Evolutionary conservation across 2,888 invertebrate genomes (phyloP).

Genomic region (Ptychoptera contaminata): DNA sequence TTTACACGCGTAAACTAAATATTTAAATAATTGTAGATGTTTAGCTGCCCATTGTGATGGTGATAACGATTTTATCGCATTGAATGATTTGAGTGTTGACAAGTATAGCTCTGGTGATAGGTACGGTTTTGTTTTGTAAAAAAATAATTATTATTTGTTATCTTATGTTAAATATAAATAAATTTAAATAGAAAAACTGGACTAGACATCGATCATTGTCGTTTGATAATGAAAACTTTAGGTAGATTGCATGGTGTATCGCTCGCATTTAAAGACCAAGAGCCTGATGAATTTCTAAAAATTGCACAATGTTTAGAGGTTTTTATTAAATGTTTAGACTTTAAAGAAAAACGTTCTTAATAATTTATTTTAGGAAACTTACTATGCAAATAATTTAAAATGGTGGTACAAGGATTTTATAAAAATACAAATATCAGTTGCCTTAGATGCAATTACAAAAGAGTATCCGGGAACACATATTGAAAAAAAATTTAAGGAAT

Average conservation of each 20-base stretch:
- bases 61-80: conserved; percentile 36
- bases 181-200: conserved; percentile 30
- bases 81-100: conserved; percentile 36
- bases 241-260: conserved; percentile 44
- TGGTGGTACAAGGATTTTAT: conserved; percentile 42
- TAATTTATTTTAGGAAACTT: conserved; percentile 33
- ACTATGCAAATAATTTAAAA: conserved; percentile 37
- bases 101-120: conserved; percentile 31
- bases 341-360: not conserved
- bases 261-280: conserved; percentile 39
- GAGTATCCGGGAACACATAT: conserved; percentile 45
- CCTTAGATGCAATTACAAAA: conserved; percentile 45
- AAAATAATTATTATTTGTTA: not conserved
- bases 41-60: conserved; percentile 36
- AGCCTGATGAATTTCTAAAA: conserved; percentile 33
- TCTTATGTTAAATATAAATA: not conserved
- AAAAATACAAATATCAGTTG: conserved; percentile 34
- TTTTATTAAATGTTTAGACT: not conserved
- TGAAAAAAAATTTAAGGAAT: conserved; percentile 37
- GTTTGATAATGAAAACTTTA: conserved; percentile 34
- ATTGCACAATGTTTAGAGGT: conserved; percentile 26
- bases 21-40: conserved; percentile 17
- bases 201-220: conserved; percentile 35
- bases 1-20: no score
- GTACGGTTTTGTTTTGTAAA: conserved; percentile 12